Conservation (phyloP, 2,797 vertebrate species). For the Molossus molossus region DNA sequence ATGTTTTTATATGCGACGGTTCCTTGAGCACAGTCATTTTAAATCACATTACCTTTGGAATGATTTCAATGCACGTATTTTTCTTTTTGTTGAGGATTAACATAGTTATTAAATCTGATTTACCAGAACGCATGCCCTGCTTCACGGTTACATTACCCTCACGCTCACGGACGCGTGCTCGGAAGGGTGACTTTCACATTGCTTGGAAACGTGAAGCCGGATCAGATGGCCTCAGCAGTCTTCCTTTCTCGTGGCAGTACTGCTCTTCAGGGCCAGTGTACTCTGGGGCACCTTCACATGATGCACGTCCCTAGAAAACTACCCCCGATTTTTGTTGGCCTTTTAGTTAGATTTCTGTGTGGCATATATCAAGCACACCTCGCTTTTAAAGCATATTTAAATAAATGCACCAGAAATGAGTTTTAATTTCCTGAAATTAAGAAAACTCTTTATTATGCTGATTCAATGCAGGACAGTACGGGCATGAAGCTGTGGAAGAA, state of each 20-base stretch:
- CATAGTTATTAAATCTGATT: constrained; percentile 84
- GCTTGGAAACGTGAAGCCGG: constrained; percentile 69
- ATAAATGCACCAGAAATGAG: constrained; percentile 20
- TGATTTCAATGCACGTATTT: constrained; percentile 71
- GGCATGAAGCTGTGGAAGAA: constrained; percentile 99
- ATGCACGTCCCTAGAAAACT: background rate
- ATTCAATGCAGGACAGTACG: constrained; percentile 94
- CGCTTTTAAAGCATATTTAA: constrained; percentile 42
- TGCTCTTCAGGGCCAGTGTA: background rate
- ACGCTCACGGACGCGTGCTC: constrained; percentile 46
- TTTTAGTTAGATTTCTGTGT: background rate
- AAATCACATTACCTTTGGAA: constrained; percentile 70
- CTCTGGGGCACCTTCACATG: background rate
- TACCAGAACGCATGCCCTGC: background rate
- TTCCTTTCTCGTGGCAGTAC: background rate
- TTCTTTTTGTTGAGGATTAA: constrained; percentile 79
- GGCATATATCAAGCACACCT: background rate
- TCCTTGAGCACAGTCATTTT: constrained; percentile 59
- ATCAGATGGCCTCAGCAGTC: background rate
- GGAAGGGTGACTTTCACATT: constrained; percentile 70
- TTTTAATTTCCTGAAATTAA: constrained; percentile 55
- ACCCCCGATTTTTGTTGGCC: background rate
- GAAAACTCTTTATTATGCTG: constrained; percentile 5
- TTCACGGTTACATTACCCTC: background rate
- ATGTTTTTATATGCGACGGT: background rate